Evolutionary conservation across 2,797 vertebrate genomes (phyloP), one percentile per base, ranked within the genome.

Genomic region (Pangasius krempfi): DNA sequence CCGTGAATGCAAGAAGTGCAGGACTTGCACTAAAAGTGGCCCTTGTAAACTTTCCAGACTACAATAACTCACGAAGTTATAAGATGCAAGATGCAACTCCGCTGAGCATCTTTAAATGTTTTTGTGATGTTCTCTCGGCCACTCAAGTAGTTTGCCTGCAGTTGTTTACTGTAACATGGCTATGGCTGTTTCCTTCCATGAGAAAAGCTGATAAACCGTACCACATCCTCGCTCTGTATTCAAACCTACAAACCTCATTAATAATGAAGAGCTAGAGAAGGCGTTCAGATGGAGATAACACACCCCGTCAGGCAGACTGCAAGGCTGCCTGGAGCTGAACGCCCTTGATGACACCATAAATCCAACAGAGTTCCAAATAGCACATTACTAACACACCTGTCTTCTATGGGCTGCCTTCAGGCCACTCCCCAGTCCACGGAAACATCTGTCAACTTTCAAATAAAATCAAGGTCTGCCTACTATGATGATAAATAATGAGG

Each of bases 231-330:
- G 27, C 60, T 87, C 75, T 44, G 44, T 54, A 87, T 81, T 78
- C 68, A 47, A 60, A 40, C 47, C 73, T 56, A 27, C 66, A 64
- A 50, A 72, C n/a, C 60, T 83, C 40, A 37, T 91, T 73, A 88
- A 88, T 89, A 86, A 89, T 86, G 54, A 64, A 87, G 30, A 79
- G 40, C 13, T 13, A 37, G 78, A 84, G 70, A 89, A 86, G 50
- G 87, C 37, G 54, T 83, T 76, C 86, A 78, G 20, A 81, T 66
- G 73, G 82, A 80, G 88, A 89, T 81, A 89, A 73, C 79, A 81
- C 66, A 62, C 33, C 47, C 81, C 50, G 52, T 54, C 86, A 33
- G 73, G 7, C 86, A 80, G 80, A 84, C 72, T 18, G 54, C 22
- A 60, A 72, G 81, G n/a, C 6, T 1, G 62, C 72, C 85, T 85